phyloP scores from a whole-genome alignment of 2,888 invertebrate genomes.

The Teleogryllus oceanicus region DNA sequence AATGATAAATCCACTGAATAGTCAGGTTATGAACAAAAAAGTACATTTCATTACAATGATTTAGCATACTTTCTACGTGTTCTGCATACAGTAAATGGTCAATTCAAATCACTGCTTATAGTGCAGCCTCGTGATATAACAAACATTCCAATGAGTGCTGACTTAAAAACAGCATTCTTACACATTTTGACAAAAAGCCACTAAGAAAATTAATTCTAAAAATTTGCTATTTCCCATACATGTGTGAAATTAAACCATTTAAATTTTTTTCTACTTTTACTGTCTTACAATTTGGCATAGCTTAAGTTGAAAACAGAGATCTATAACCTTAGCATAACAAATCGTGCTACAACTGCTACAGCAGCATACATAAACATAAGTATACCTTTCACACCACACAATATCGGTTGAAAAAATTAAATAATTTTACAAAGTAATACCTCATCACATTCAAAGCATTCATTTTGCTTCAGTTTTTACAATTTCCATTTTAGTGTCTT shows the following conservation, averaged over 20 bases:
- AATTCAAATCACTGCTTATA: not conserved
- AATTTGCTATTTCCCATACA: not conserved
- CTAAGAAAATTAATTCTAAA: not conserved
- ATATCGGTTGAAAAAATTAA: not conserved
- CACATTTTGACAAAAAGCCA: not conserved
- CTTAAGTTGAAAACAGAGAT: not conserved
- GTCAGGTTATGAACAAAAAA: not conserved
- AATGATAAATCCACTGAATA: slow-evolving; percentile 1
- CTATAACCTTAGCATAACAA: slow-evolving; percentile 1
- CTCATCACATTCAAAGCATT: slow-evolving; percentile 19
- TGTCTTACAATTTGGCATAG: not conserved
- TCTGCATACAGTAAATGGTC: not conserved
- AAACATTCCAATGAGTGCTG: slow-evolving; percentile 9
- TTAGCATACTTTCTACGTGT: not conserved
- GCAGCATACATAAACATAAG: slow-evolving; percentile 18
- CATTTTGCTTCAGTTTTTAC: slow-evolving; percentile 30
- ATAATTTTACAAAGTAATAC: slow-evolving; percentile 3
- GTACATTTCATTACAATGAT: not conserved
- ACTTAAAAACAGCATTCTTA: not conserved
- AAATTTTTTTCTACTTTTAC: not conserved
- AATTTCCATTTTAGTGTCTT: slow-evolving; percentile 38
- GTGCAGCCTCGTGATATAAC: not conserved
- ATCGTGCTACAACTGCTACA: slow-evolving; percentile 2
- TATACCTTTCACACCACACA: slow-evolving; percentile 10
- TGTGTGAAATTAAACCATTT: not conserved